Percentiles rank a stretch among this genome's conserved stretches.
phyloP scores from a whole-genome alignment of 2,888 invertebrate species.

The Scaptomyza tumidula region DNA sequence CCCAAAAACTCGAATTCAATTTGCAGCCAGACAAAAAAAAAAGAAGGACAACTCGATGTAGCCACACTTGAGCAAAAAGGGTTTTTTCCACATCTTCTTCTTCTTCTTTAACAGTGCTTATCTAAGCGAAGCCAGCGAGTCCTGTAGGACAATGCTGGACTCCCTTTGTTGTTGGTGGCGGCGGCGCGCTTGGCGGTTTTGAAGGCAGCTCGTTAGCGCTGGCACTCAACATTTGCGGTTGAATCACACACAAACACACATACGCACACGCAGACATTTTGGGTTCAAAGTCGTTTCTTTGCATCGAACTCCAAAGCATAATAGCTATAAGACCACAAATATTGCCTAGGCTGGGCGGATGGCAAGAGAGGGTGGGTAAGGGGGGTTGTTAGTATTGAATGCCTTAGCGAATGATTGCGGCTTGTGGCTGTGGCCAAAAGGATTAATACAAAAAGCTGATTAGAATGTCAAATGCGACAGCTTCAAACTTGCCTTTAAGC shows the following conservation, averaged over 20 bases:
- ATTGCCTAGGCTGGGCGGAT: conserved; percentile 28
- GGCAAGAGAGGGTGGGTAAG: neutral
- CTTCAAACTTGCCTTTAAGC: conserved; percentile 6
- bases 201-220: conserved; percentile 65
- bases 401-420: conserved; percentile 47
- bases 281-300: conserved; percentile 40
- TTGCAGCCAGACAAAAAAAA: conserved; percentile 4
- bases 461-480: conserved; percentile 73
- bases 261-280: conserved; percentile 41
- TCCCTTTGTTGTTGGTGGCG: conserved; percentile 37
- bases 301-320: conserved; percentile 65
- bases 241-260: conserved; percentile 29
- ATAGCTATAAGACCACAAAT: conserved; percentile 67
- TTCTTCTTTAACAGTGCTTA: conserved; percentile 14
- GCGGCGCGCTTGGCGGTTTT: conserved; percentile 51
- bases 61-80: conserved; percentile 36
- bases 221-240: conserved; percentile 14
- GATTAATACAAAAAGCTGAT: conserved; percentile 70
- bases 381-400: conserved; percentile 9
- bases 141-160: conserved; percentile 30
- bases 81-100: conserved; percentile 10
- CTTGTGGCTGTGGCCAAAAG: conserved; percentile 60
- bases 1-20: conserved; percentile 42
- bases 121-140: conserved; percentile 12
- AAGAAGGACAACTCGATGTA: conserved; percentile 36